Evolutionary conservation across 2,888 invertebrate species (phyloP), one percentile per base, ranked within the genome.

Genomic region (Cephus pygmeus): DNA sequence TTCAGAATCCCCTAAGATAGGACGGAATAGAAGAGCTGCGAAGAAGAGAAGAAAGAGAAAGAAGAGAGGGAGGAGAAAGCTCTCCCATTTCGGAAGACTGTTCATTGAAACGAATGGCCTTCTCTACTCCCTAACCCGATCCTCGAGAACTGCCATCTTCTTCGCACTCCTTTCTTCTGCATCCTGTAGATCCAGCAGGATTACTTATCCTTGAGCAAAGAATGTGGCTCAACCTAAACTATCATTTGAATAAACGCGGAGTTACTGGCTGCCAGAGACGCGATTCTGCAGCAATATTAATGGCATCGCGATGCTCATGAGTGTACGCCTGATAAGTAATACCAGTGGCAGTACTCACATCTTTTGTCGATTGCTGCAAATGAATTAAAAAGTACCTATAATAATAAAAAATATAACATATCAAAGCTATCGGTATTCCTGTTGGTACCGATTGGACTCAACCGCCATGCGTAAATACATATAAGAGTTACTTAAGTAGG

Each of bases 81-180:
- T 85, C 83, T 82, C 83, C 84, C 85, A 85, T 87, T 84, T 85
- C 83, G 81, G 81, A 81, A 83, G 83, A 82, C 81, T 85, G 87
- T 89, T 90, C 89, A 90, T 90, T 90, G 90, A 90, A 90, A 90
- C 88, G 88, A 90, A 90, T 90, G 87, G 88, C 86, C 86, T 85
- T 86, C 86, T 85, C 86, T 83, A 78, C 84, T 84, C 82, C 82
- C 81, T 84, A 74, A 76, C 79, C 78, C 78, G 75, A 34, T 33
- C 69, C 33, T 74, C 15, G 73, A 12, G 12, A 36, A 15, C 75
- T 76, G 75, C 78, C 75, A 75, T 79, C 71, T 77, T 80, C 77
- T 75, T 73, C 76, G 71, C 30, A 30, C 74, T 69, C 31, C 69
- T 31, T 69, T 69, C 30, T 69, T 69, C 69, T 69, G 69, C 69